Evolutionary conservation across 2,797 vertebrate species (phyloP).

Genomic region (Vultur gryphus): DNA sequence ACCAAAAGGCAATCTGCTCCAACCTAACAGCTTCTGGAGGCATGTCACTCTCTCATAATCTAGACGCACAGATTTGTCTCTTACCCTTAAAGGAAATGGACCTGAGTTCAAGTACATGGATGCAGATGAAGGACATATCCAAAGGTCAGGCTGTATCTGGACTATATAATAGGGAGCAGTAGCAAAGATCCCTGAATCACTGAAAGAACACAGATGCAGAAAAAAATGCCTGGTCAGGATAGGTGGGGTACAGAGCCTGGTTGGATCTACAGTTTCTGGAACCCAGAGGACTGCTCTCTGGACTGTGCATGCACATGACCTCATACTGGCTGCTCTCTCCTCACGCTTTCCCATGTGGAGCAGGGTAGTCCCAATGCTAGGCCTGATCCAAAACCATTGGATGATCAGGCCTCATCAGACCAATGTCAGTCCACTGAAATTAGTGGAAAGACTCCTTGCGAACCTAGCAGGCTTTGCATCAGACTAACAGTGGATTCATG

Average conservation of each 20-base stretch:
- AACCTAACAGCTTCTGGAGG: neutral
- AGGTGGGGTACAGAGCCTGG: neutral
- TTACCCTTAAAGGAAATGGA: neutral
- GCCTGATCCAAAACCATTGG: neutral
- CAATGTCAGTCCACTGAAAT: neutral
- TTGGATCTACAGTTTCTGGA: neutral
- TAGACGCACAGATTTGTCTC: neutral
- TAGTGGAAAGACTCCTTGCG: neutral
- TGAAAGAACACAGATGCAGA: neutral
- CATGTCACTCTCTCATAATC: neutral
- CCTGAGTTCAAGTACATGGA: neutral
- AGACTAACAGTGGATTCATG: neutral
- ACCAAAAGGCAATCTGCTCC: neutral
- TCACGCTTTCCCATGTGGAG: neutral
- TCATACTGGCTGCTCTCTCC: neutral
- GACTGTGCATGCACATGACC: accelerated
- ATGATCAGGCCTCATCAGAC: neutral
- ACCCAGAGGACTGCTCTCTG: no score
- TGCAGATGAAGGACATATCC: neutral
- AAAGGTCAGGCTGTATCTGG: neutral
- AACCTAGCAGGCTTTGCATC: neutral
- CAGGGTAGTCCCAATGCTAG: neutral
- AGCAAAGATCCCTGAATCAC: neutral
- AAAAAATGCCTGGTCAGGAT: neutral
- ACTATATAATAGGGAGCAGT: neutral